Conservation (phyloP, 2,113 vertebrate species). For the Paradisaea rubra region DNA sequence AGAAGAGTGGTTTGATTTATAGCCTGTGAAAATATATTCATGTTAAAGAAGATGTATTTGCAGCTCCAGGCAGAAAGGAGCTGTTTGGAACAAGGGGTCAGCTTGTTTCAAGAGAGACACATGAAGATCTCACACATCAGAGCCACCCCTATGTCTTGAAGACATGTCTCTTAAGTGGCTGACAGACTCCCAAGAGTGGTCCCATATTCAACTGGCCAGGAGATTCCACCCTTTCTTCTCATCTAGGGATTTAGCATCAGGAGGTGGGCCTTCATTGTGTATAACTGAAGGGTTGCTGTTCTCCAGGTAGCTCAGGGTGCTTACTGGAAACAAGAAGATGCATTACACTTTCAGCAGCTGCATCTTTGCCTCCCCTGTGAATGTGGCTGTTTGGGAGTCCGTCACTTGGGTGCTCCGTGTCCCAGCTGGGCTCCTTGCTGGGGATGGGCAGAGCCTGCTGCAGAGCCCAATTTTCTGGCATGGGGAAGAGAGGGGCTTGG, state of each 20-base stretch:
- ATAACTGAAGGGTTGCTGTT: not conserved
- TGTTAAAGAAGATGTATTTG: not conserved
- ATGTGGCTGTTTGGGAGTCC: rapidly evolving
- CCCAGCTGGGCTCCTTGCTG: not conserved
- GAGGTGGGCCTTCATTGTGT: not conserved
- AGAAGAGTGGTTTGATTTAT: not conserved
- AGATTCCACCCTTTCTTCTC: not conserved
- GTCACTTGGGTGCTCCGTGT: not conserved
- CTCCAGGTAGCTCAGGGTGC: not conserved
- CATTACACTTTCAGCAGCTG: not conserved
- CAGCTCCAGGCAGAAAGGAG: not conserved
- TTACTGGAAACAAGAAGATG: not conserved
- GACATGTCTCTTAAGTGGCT: not conserved
- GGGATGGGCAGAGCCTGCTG: not conserved
- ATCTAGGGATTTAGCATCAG: not conserved
- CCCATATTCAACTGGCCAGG: not conserved
- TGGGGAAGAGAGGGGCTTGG: not conserved
- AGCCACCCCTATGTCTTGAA: not conserved
- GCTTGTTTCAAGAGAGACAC: not conserved
- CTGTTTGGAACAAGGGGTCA: not conserved
- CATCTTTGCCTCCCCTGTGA: not conserved
- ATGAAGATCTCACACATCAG: not conserved
- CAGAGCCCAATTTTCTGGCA: not conserved
- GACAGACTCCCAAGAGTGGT: not conserved
- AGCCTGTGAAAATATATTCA: not conserved